Evolutionary conservation across 2,888 invertebrate species (phyloP).

Genomic region (Drosophila pseudotalamancana): DNA sequence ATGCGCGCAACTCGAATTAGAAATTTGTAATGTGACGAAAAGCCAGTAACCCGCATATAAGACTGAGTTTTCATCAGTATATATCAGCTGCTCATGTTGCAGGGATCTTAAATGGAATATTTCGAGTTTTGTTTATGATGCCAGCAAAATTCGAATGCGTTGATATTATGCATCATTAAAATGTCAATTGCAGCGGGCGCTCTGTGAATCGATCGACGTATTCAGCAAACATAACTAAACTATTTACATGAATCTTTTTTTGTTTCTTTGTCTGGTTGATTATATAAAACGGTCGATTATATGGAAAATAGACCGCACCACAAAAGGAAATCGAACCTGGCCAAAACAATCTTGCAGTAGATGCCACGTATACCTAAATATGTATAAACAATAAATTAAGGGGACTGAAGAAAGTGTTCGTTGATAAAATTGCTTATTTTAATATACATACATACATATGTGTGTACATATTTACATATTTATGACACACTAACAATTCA

Average conservation of each 20-base stretch:
- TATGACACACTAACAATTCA: too few relatives aligned
- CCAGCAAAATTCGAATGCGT: conserved; percentile 47
- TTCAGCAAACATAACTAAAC: conserved; percentile 23
- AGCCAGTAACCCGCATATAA: conserved; percentile 51
- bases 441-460: not conserved
- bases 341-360: too few relatives aligned
- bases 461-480: not conserved
- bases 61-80: conserved; percentile 3
- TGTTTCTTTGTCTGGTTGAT: not conserved
- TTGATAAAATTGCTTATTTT: too few relatives aligned
- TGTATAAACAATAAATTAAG: too few relatives aligned
- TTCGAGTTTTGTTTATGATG: conserved; percentile 49
- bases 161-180: conserved; percentile 17
- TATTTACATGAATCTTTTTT: conserved; percentile 18
- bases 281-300: too few relatives aligned
- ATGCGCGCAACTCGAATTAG: conserved; percentile 11
- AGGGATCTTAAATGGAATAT: conserved; percentile 31
- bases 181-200: conserved; percentile 26
- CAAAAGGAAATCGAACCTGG: too few relatives aligned
- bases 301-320: too few relatives aligned
- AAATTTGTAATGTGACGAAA: conserved; percentile 44
- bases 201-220: conserved; percentile 19
- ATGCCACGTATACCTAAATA: too few relatives aligned
- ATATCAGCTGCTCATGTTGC: conserved; percentile 53
- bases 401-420: too few relatives aligned